Evolutionary conservation across 2,113 vertebrate genomes (phyloP).

Genomic region (Diphyllodes magnificus): DNA sequence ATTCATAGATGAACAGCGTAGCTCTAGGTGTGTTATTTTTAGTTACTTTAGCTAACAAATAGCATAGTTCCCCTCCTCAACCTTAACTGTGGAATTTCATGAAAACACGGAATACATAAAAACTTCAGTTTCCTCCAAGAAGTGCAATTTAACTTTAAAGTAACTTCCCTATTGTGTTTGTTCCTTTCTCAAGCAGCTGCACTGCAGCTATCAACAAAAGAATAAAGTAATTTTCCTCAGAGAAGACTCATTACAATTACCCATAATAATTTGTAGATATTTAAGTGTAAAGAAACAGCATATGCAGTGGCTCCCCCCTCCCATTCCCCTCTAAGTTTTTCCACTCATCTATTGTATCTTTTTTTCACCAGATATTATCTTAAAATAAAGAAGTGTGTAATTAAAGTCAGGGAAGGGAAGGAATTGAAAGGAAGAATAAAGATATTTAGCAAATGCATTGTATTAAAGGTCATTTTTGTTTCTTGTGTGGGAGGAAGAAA

Average conservation of each 20-base stretch:
- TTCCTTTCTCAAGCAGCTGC: conserved; percentile 58
- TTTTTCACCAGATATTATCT: conserved; percentile 39
- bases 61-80: not conserved
- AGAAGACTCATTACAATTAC: conserved; percentile 59
- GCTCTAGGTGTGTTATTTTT: not conserved
- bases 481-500: not conserved
- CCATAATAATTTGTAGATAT: conserved; percentile 61
- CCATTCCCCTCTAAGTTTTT: conserved; percentile 7
- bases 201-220: conserved; percentile 61
- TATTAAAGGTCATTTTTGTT: conserved; percentile 9
- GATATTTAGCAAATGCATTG: not conserved
- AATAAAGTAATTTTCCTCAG: conserved; percentile 61
- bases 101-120: not conserved
- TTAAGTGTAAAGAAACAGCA: conserved; percentile 52
- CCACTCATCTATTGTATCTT: conserved; percentile 46
- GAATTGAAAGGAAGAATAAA: not conserved
- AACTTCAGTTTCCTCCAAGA: not conserved
- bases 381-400: conserved; percentile 42
- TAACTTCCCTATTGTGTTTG: conserved; percentile 38
- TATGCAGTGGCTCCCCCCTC: conserved; percentile 13
- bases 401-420: conserved; percentile 49
- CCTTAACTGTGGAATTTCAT: not conserved
- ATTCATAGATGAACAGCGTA: not conserved
- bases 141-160: conserved; percentile 49
- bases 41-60: not conserved